A percentile compares a stretch with the other conserved stretches of the same genome.
Conservation (phyloP, 2,888 invertebrate genomes). For the Cephonodes hylas region DNA sequence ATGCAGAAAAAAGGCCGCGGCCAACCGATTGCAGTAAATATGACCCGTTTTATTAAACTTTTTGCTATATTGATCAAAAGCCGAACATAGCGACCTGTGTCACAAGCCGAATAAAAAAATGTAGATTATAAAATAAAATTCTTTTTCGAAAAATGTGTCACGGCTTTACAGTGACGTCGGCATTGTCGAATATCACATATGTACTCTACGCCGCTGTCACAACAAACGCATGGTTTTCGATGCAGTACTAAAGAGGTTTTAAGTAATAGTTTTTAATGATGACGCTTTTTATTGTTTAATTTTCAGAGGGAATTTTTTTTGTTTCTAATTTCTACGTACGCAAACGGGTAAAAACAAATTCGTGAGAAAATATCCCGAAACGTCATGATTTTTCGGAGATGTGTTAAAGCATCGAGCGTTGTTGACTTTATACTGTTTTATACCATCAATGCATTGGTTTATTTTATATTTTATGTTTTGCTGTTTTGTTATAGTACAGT, state of each 20-base stretch:
- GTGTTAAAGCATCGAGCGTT: too few species aligned
- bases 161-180: neutral
- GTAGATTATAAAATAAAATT: slow-evolving; percentile 5
- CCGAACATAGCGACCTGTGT: neutral
- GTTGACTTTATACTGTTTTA: too few species aligned
- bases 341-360: too few species aligned
- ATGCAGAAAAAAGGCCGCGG: neutral
- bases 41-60: neutral
- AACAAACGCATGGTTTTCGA: neutral
- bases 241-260: neutral
- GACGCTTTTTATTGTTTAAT: neutral
- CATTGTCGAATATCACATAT: neutral
- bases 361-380: too few species aligned
- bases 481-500: too few species aligned
- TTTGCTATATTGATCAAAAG: slow-evolving; percentile 5
- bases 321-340: too few species aligned
- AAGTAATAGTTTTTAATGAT: neutral
- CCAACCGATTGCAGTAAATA: neutral
- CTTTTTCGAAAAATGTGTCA: neutral
- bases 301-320: neutral
- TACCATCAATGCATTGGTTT: too few species aligned
- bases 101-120: neutral
- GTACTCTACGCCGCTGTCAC: neutral
- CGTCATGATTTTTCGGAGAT: too few species aligned
- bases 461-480: too few species aligned